Evolutionary conservation across 2,113 vertebrate species (phyloP).

Genomic region (Carassius auratus): DNA sequence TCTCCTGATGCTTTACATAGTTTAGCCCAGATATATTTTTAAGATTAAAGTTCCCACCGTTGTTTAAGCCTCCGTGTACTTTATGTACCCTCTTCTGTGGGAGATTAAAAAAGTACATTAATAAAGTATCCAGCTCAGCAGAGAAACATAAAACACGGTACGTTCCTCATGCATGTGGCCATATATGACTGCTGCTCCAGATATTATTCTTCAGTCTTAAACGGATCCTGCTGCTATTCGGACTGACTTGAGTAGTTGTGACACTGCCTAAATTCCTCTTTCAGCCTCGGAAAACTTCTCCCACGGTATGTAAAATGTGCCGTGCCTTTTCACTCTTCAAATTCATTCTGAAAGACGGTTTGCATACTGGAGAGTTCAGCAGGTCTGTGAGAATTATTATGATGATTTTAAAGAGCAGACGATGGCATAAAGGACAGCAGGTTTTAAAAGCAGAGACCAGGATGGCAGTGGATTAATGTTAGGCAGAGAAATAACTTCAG

Average conservation of each 20-base stretch:
- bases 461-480: not conserved
- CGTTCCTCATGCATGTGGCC: not conserved
- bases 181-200: not conserved
- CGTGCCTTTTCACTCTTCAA: not conserved
- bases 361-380: not conserved
- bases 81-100: not conserved
- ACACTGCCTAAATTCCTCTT: not conserved
- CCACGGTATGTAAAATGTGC: too few species aligned
- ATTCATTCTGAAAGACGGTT: not conserved
- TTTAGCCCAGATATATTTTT: not conserved
- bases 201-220: not conserved
- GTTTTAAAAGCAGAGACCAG: not conserved
- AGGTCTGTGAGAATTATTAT: not conserved
- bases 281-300: not conserved
- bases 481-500: not conserved
- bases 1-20: not conserved
- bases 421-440: slow-evolving; percentile 1
- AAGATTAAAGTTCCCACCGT: not conserved
- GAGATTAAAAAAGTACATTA: not conserved
- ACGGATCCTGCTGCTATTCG: not conserved
- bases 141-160: not conserved
- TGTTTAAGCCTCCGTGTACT: not conserved
- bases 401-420: too few species aligned
- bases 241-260: slow-evolving; percentile 8
- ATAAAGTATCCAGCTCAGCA: not conserved